phyloP scores from a whole-genome alignment of 1,140 invertebrate genomes.

The Nixonia krombeini region DNA sequence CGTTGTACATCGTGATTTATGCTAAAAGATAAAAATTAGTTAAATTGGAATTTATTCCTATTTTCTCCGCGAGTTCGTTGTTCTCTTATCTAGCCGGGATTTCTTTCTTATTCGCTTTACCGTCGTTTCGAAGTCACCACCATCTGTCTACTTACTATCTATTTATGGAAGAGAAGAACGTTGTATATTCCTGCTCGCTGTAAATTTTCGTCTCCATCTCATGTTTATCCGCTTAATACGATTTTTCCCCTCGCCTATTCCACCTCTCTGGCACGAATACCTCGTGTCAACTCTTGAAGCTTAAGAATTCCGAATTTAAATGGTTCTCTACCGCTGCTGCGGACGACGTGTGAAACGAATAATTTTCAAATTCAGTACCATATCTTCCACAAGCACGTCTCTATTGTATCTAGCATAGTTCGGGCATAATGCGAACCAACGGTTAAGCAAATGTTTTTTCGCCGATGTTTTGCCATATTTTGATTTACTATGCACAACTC shows the following conservation, averaged over 20 bases:
- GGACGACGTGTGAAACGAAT: constrained; percentile 17
- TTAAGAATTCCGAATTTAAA: constrained; percentile 38
- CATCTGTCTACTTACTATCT: constrained; percentile 19
- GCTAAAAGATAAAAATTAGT: no score
- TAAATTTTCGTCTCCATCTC: constrained; percentile 28
- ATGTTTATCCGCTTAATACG: constrained; percentile 32
- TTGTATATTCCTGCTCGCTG: constrained; percentile 24
- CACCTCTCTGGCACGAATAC: constrained; percentile 15
- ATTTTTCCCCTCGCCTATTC: constrained; percentile 29
- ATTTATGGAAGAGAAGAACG: constrained; percentile 24
- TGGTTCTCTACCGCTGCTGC: constrained; percentile 16
- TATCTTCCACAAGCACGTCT: no score
- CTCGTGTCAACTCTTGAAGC: constrained; percentile 26
- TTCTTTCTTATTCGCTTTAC: not conserved
- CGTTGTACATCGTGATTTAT: no score
- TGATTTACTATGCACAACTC: no score
- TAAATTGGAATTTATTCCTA: no score
- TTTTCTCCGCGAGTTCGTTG: not conserved
- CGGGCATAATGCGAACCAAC: no score
- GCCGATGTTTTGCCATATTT: no score
- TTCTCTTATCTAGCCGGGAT: not conserved
- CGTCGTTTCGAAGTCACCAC: constrained; percentile 10
- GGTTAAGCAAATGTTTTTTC: no score
- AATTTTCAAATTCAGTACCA: constrained; percentile 19
- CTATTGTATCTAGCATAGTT: no score